phyloP scores from a whole-genome alignment of 2,797 vertebrate genomes.

The Coregonus sp. region DNA sequence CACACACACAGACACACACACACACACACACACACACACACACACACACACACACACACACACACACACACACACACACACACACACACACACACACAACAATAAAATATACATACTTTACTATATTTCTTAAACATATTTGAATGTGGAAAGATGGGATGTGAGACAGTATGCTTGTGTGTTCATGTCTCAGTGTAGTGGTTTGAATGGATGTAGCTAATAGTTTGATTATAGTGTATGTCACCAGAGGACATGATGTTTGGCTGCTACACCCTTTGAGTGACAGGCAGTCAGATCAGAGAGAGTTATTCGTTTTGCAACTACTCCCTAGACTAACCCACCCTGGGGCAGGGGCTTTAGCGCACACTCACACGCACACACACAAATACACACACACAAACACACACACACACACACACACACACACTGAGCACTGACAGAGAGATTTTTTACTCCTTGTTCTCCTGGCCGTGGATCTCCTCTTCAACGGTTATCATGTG shows the following conservation, averaged over 20 bases:
- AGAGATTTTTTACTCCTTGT: slow-evolving; percentile 41
- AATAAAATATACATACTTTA: slow-evolving; percentile 19
- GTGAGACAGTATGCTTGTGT: slow-evolving; percentile 48
- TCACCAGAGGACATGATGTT: slow-evolving; percentile 61
- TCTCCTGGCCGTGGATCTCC: slow-evolving; percentile 42
- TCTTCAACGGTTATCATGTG: slow-evolving; percentile 60
- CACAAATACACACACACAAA: slow-evolving; percentile 1
- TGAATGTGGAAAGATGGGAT: slow-evolving; percentile 41
- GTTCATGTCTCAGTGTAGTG: no score
- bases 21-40: neutral
- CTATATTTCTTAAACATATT: slow-evolving; percentile 55
- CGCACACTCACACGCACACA: slow-evolving; percentile 29
- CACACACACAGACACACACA: no score
- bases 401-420: neutral
- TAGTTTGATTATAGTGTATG: neutral
- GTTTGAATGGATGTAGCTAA: no score
- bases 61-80: no score
- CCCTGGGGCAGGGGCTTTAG: no score
- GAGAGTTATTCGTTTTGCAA: slow-evolving; percentile 42
- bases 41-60: neutral
- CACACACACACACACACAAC: slow-evolving; percentile 13
- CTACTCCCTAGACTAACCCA: slow-evolving; percentile 41
- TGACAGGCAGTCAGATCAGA: slow-evolving; percentile 65
- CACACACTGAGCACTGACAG: slow-evolving; percentile 8
- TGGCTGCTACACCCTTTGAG: slow-evolving; percentile 42